These are phyloP conservation scores for Okamejei kenojei DNA, from an alignment of 2,797 vertebrate species.

Conservation along the genomic window DNA sequence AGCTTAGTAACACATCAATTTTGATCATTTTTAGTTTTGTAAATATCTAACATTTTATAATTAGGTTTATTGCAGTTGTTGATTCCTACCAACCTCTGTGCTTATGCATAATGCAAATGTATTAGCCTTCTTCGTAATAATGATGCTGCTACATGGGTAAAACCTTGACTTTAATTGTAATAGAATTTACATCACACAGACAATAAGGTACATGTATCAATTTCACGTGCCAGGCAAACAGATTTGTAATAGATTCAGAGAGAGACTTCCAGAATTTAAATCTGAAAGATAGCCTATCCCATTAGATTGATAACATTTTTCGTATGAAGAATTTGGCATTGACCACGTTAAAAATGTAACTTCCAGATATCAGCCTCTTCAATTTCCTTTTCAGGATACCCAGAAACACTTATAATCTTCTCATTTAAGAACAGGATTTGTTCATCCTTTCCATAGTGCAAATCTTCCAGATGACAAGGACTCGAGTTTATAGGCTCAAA, in stretches of 20 bases:
- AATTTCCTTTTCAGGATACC: not conserved
- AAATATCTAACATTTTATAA: not conserved
- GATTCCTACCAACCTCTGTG: not conserved
- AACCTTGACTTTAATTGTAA: not conserved
- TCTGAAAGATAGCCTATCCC: not conserved
- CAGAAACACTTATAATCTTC: not conserved
- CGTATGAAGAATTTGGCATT: not conserved
- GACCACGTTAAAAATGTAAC: not conserved
- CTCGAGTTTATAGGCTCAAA: not conserved
- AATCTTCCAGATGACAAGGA: not conserved
- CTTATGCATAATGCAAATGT: not conserved
- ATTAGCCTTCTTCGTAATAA: not conserved
- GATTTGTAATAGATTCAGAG: not conserved
- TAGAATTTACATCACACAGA: not conserved
- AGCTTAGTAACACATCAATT: not conserved
- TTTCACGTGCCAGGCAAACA: not conserved
- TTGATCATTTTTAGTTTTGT: not conserved
- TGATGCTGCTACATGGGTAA: not conserved
- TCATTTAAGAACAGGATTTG: not conserved
- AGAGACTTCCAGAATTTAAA: conserved; percentile 15
- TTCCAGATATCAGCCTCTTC: not conserved
- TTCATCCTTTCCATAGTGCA: not conserved
- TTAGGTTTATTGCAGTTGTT: not conserved
- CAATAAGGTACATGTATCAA: not conserved
- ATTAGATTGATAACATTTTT: not conserved